Conservation (phyloP, 2,113 vertebrate species). For the Antigone vipio region DNA sequence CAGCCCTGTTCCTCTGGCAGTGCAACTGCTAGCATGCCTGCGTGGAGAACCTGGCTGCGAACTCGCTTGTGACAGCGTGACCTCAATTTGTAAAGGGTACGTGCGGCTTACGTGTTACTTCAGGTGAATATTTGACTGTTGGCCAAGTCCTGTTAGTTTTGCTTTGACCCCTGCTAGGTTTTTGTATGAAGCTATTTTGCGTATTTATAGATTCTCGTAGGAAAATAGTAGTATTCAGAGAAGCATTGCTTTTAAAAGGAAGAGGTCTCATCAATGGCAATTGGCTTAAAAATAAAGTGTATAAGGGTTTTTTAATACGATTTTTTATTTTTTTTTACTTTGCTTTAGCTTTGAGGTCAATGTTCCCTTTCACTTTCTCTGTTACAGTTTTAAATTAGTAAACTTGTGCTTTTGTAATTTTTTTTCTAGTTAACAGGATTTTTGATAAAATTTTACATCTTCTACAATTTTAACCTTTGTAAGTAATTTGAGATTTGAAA, state of each 20-base stretch:
- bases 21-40: not conserved
- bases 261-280: fast-evolving
- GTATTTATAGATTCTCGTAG: not conserved
- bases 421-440: not conserved
- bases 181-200: not conserved
- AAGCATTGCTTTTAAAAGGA: not conserved
- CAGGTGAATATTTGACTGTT: not conserved
- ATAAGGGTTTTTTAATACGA: not conserved
- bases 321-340: not conserved
- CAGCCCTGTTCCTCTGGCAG: not conserved
- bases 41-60: not conserved
- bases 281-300: not conserved
- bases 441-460: not conserved
- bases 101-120: fast-evolving
- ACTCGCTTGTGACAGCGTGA: fast-evolving
- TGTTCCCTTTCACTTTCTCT: not conserved
- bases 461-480: not conserved
- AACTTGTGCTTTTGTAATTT: not conserved
- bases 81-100: not conserved
- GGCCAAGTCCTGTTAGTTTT: not conserved
- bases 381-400: not conserved
- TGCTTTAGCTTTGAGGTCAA: not conserved
- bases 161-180: not conserved
- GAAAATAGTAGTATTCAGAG: fast-evolving
- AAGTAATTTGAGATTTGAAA: not conserved